Conservation (phyloP, 2,113 vertebrate genomes). For the Coregonus clupeaformis region DNA sequence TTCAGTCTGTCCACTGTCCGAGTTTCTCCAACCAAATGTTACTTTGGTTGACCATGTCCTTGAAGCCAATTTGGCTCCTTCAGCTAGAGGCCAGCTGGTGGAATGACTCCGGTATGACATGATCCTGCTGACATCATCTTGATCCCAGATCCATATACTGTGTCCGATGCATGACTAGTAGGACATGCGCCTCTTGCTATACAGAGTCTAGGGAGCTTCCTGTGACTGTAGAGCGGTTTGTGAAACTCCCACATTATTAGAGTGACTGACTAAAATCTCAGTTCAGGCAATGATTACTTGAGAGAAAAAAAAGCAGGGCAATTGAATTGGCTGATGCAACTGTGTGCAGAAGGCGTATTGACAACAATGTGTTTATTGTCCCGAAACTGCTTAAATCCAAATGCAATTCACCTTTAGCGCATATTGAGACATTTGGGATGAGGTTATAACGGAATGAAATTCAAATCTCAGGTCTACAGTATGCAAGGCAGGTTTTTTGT, state of each 20-base stretch:
- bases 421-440: too few relatives aligned
- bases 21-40: too few relatives aligned
- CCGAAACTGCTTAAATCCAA: not conserved
- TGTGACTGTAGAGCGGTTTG: slow-evolving; percentile 41
- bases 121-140: slow-evolving; percentile 7
- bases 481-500: too few relatives aligned
- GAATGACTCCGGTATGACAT: slow-evolving; percentile 61
- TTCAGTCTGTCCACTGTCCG: too few relatives aligned
- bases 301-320: slow-evolving; percentile 5
- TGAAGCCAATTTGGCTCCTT: too few relatives aligned
- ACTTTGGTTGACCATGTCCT: too few relatives aligned
- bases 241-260: slow-evolving; percentile 42
- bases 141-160: slow-evolving; percentile 52
- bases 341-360: not conserved
- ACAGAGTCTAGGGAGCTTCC: slow-evolving; percentile 56
- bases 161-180: slow-evolving; percentile 36
- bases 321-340: slow-evolving; percentile 5
- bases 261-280: slow-evolving; percentile 27
- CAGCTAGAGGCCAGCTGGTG: slow-evolving; percentile 9
- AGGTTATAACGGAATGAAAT: too few relatives aligned
- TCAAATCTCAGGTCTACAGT: too few relatives aligned
- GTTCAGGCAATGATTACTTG: slow-evolving; percentile 38
- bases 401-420: not conserved
- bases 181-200: slow-evolving; percentile 25
- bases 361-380: not conserved